These are phyloP conservation scores for Andrena chrysosceles DNA, from an alignment of 2,888 invertebrate genomes.

Conservation along the genomic window DNA sequence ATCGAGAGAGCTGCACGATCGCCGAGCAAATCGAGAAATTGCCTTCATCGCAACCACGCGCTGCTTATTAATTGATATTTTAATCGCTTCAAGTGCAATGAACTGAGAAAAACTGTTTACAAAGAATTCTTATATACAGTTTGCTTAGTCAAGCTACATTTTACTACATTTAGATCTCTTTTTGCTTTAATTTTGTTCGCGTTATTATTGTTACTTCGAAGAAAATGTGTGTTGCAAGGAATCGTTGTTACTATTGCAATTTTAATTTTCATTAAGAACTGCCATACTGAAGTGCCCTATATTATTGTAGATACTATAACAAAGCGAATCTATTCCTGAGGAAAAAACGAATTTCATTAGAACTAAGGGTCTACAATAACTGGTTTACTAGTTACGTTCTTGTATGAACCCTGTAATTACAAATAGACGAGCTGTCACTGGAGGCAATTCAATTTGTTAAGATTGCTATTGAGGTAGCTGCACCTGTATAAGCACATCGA, in stretches of 20 bases:
- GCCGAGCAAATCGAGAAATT: conserved; percentile 20
- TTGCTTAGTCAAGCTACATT: background rate
- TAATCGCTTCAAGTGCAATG: background rate
- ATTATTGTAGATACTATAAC: background rate
- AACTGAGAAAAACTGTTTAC: too few relatives aligned
- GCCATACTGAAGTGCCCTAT: background rate
- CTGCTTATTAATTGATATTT: conserved; percentile 23
- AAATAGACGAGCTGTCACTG: conserved; percentile 19
- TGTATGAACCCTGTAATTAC: conserved; percentile 9
- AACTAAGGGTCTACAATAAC: background rate
- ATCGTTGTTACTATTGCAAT: background rate
- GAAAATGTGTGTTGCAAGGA: background rate
- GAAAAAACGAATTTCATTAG: background rate
- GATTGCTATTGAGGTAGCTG: background rate
- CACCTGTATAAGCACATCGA: background rate
- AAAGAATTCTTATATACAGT: too few relatives aligned
- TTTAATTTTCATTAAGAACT: background rate
- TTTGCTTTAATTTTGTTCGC: background rate
- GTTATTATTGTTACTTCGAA: background rate
- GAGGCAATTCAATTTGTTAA: conserved; percentile 3
- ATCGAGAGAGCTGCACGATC: conserved; percentile 9
- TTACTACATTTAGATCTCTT: background rate
- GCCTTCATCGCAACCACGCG: conserved; percentile 9
- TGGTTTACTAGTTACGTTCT: background rate
- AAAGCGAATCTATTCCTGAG: background rate